A percentile compares a stretch with the other conserved stretches of the same genome.
phyloP scores from a whole-genome alignment of 2,113 vertebrate genomes.

The Phasianus colchicus region DNA sequence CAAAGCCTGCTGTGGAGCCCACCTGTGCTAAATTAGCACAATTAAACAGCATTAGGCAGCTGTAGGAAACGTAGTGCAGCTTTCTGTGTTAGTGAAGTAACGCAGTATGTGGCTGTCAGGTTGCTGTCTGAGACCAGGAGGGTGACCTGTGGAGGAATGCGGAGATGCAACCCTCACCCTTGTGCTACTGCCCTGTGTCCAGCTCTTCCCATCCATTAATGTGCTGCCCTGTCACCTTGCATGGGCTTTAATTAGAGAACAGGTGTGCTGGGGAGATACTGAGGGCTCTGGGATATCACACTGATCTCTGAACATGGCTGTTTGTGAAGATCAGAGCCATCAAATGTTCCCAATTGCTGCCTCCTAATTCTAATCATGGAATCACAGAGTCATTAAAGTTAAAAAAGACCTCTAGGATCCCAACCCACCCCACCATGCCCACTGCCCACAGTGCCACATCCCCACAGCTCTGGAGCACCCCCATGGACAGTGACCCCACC shows the following conservation, averaged over 20 bases:
- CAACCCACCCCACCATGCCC: no score
- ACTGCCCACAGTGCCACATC: no score
- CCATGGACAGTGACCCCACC: no score
- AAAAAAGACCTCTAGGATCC: no score
- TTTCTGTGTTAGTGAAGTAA: neutral
- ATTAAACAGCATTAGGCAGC: conserved; percentile 1
- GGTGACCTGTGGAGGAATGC: neutral
- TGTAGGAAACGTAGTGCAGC: neutral
- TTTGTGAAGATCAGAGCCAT: neutral
- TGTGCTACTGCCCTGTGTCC: neutral
- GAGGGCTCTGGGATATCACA: fast-evolving
- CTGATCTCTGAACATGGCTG: neutral
- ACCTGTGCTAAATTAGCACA: conserved; percentile 52
- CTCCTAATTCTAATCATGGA: neutral
- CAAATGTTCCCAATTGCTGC: neutral
- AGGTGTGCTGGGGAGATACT: neutral
- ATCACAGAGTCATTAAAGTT: no score
- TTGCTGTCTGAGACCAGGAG: neutral
- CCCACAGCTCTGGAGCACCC: no score
- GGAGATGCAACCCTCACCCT: neutral
- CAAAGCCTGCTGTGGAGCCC: conserved; percentile 27
- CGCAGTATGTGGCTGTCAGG: neutral
- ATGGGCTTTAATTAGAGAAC: neutral
- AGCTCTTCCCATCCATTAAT: neutral
- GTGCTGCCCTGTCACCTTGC: neutral